Percentiles rank a stretch among this genome's conserved stretches.
phyloP scores from a whole-genome alignment of 2,113 vertebrate genomes.

The Erythrolamprus reginae region DNA sequence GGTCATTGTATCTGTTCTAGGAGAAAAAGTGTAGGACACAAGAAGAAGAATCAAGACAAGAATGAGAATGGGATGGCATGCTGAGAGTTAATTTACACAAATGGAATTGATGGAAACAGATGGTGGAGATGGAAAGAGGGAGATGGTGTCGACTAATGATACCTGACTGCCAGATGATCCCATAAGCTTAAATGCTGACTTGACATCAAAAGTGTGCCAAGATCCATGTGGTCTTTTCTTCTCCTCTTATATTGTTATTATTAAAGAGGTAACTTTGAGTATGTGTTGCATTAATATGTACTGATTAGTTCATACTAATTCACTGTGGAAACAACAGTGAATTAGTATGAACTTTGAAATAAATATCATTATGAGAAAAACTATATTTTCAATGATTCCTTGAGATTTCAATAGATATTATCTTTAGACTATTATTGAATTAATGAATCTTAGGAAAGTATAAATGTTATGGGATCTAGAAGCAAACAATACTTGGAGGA shows the following conservation, averaged over 20 bases:
- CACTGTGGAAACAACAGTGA: constrained; percentile 14
- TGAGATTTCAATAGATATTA: not conserved
- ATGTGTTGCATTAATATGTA: not conserved
- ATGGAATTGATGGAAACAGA: constrained; percentile 64
- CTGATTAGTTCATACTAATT: not conserved
- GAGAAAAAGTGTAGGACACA: constrained; percentile 47
- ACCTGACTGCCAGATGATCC: constrained; percentile 67
- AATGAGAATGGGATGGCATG: constrained; percentile 39
- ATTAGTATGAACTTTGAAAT: constrained; percentile 15
- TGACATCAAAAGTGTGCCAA: constrained; percentile 51
- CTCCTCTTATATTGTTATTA: constrained; percentile 30
- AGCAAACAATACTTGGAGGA: not conserved
- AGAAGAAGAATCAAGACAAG: constrained; percentile 43
- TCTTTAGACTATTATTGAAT: not conserved
- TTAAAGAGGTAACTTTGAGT: constrained; percentile 48
- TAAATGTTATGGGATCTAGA: not conserved
- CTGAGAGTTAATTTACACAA: constrained; percentile 64
- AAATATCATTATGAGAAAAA: not conserved
- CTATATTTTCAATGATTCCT: not conserved
- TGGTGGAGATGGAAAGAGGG: constrained; percentile 50
- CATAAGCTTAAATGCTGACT: constrained; percentile 46
- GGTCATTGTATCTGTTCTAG: constrained; percentile 31
- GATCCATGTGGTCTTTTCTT: constrained; percentile 34
- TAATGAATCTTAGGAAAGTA: not conserved
- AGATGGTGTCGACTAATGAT: constrained; percentile 58